Base-by-base conservation (phyloP, 1,140 invertebrate species). In the Drosophila ficusphila region DNA sequence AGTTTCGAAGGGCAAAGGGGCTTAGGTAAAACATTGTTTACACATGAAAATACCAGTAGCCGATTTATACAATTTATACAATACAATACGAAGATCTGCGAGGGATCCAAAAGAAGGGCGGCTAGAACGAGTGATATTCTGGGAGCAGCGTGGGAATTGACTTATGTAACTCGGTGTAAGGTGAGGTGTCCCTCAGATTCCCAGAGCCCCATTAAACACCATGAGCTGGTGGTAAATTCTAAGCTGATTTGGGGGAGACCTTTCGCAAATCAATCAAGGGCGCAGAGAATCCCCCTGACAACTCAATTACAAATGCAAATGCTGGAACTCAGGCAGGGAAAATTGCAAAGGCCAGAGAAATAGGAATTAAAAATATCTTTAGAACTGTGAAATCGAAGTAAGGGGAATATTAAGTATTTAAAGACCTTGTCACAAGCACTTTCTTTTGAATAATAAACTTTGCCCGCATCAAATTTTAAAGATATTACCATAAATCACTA, bases 21-120 rank as follows among this genome's bases (percentile, higher is more conserved):
- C 76, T 76, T 85, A 73, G 81, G 72, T 77, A 81, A 74, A 88
- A 77, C 85, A 86, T 86, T 85, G 81, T 85, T 85, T 86, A 77
- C 62, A 74, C 60, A 81, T 76, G 57, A 86, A 86, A 86, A 86
- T 88, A 88, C 81, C 81, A 86, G 81, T 86, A 86, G 81, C 82
- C 82, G 82, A 68, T 88, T 86, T 70, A 60, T 71, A 27, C 75
- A 75, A 83, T 82, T 82, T 75, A 60, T 71, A 27, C 75, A 75
- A 83, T 82, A 77, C 75, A 12, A 14, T 52, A 41, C 48, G 52
- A 38, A 78, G 48, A 68, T 52, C 51, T 31, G 29, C 23, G 14
- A 38, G 53, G 36, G 46, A 21, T 31, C 44, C 34, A 38, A 8
- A 33, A 48, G 33, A 69, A 54, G 31, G 33, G 51, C 51, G 60